Evolutionary conservation across 2,113 vertebrate genomes (phyloP), one percentile per base, ranked within the genome.

Genomic region (Brevimyrus niger): DNA sequence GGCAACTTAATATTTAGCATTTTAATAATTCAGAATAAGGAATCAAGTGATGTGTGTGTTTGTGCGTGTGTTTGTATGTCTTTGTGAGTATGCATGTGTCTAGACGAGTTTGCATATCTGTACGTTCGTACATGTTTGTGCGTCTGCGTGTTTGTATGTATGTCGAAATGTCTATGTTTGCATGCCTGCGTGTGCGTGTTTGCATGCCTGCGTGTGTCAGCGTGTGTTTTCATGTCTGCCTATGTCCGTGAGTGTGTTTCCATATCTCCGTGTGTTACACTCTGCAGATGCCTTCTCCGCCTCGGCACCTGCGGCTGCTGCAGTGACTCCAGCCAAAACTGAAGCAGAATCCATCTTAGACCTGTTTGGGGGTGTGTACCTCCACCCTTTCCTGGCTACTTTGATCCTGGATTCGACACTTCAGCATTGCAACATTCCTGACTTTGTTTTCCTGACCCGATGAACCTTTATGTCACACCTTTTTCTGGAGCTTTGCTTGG

Each of bases 361-460:
- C 95, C 96, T 98, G 92, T 99, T 99, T 94, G 97, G 98, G 97
- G 98, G 98, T 99, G 97, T 96, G 98, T 99, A 98, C 92, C 91
- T 89, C 27, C 31, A 23, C 80, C 89, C 48, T 86, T 86, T 82
- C 65, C 87, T 89, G 90, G 51, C 89, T 89, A 89, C 31, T 53
- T 73, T 86, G 76, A 9, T 38, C 82, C 82, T 80, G 31, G 13
- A 76, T 80, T 80, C 19, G 35, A 80, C 35, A 80, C 35, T 42
- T 31, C 10, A 69, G 61, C 61, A 31, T 27, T 31, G 27, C 61
- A 69, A 1, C 55, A 61, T 23, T 61, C 55, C 55, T n/a, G 23
- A 61, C 55, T 61, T 61, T 8, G 9, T n/a, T 23, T 61, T 61
- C 7, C 55, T 61, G 55, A 61, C 55, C 23, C 23, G 55, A 61